phyloP scores from a whole-genome alignment of 2,797 vertebrate genomes.

The Limnodromus scolopaceus region DNA sequence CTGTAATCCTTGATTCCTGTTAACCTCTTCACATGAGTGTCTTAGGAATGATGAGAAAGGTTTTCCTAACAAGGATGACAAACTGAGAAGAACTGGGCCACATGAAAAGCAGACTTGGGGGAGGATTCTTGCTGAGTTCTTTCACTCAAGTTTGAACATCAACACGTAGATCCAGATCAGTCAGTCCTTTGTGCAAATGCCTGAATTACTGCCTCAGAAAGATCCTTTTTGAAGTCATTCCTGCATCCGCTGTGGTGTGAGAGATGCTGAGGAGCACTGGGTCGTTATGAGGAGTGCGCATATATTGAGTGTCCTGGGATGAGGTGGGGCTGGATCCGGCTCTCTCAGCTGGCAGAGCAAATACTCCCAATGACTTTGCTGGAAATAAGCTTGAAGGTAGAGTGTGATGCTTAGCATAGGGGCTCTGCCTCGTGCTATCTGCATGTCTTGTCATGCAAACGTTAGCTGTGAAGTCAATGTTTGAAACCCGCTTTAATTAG shows the following conservation, averaged over 20 bases:
- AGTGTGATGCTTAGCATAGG: not conserved
- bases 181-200: not conserved
- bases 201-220: not conserved
- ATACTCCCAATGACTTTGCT: not conserved
- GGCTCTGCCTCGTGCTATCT: not conserved
- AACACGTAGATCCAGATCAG: rapidly evolving
- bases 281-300: rapidly evolving
- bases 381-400: not conserved
- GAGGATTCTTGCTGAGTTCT: not conserved
- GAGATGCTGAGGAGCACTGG: not conserved
- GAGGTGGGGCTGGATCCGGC: not conserved
- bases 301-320: not conserved
- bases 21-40: not conserved
- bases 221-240: not conserved
- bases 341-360: not conserved
- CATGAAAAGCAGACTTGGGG: rapidly evolving
- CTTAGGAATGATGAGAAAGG: not conserved
- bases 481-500: not conserved
- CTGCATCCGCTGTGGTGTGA: rapidly evolving
- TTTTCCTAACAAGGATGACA: not conserved
- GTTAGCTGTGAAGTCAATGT: not conserved
- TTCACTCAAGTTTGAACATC: not conserved
- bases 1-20: conserved; percentile 4
- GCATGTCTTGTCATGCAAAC: not conserved
- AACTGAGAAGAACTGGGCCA: not conserved